A percentile compares a stretch with the other conserved stretches of the same genome.
Evolutionary conservation across 2,888 invertebrate species (phyloP).

Genomic region (Acrobeloides nanus): DNA sequence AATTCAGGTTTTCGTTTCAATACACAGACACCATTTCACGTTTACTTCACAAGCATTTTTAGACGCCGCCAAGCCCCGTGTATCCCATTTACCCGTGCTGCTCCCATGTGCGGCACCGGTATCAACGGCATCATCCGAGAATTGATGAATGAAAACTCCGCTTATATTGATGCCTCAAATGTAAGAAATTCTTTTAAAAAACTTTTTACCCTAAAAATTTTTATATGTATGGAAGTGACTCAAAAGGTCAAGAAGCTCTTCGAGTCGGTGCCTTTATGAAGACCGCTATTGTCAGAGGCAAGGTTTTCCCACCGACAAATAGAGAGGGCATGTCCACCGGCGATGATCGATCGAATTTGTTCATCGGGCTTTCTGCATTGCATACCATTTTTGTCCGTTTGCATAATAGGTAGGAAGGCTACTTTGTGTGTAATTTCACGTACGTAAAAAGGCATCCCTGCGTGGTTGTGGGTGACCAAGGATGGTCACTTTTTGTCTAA

Average conservation of each 20-base stretch:
- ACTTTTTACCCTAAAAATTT: conserved; percentile 8
- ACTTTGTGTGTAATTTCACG: neutral
- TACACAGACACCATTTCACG: too few species aligned
- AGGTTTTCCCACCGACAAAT: conserved; percentile 23
- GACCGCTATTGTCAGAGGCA: conserved; percentile 22
- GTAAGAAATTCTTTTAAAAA: too few species aligned
- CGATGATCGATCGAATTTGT: conserved; percentile 44
- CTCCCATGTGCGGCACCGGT: conserved; percentile 91
- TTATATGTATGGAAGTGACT: conserved; percentile 46
- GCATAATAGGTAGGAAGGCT: conserved; percentile 78
- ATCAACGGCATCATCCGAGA: conserved; percentile 73
- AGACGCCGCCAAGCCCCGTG: conserved; percentile 21
- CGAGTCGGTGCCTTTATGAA: conserved; percentile 38
- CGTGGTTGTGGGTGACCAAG: neutral
- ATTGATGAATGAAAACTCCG: conserved; percentile 68
- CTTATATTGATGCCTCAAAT: conserved; percentile 72
- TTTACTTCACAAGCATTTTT: neutral
- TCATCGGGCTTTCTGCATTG: conserved; percentile 59
- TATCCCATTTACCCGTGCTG: conserved; percentile 63
- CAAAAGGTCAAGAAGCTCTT: conserved; percentile 27
- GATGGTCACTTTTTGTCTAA: neutral
- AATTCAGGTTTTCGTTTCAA: too few species aligned
- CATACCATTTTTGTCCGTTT: conserved; percentile 71
- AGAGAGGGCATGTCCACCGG: conserved; percentile 29
- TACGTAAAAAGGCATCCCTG: neutral